These are phyloP conservation scores for Phengaris arion DNA, from an alignment of 2,888 invertebrate species.

Conservation along the genomic window DNA sequence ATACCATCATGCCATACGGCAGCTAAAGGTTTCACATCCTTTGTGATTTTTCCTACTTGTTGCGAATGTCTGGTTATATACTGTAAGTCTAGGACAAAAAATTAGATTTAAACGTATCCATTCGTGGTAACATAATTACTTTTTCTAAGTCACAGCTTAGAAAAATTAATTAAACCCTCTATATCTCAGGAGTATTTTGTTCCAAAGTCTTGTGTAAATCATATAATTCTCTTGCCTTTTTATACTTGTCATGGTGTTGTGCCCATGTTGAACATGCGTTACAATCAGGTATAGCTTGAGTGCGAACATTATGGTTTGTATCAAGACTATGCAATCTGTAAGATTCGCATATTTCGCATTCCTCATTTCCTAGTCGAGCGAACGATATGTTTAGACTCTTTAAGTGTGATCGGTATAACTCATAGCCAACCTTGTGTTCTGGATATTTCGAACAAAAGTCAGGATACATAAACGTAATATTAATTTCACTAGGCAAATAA, in stretches of 20 bases:
- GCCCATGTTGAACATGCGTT: constrained; percentile 4
- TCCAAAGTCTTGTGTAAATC: background rate
- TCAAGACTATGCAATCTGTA: constrained; percentile 10
- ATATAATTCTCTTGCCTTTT: constrained; percentile 12
- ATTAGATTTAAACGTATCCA: constrained; percentile 25
- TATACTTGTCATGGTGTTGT: constrained; percentile 1
- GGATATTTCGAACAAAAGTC: no score
- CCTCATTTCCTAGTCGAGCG: constrained; percentile 20
- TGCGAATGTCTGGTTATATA: constrained; percentile 23
- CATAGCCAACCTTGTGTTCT: no score
- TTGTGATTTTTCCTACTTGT: no score
- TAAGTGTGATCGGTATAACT: no score
- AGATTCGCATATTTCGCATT: constrained; percentile 11
- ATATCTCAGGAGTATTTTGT: background rate
- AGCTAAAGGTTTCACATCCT: no score
- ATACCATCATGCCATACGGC: no score
- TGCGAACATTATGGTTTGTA: constrained; percentile 13
- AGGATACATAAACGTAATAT: no score
- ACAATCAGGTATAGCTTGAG: no score
- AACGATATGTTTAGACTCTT: constrained; percentile 20
- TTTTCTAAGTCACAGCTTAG: constrained; percentile 18
- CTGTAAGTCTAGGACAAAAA: constrained; percentile 25
- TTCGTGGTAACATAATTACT: constrained; percentile 21
- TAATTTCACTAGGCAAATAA: no score
- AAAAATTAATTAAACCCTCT: no score